Conservation (phyloP, 23 tunicate genomes). For the Styela plicata region DNA sequence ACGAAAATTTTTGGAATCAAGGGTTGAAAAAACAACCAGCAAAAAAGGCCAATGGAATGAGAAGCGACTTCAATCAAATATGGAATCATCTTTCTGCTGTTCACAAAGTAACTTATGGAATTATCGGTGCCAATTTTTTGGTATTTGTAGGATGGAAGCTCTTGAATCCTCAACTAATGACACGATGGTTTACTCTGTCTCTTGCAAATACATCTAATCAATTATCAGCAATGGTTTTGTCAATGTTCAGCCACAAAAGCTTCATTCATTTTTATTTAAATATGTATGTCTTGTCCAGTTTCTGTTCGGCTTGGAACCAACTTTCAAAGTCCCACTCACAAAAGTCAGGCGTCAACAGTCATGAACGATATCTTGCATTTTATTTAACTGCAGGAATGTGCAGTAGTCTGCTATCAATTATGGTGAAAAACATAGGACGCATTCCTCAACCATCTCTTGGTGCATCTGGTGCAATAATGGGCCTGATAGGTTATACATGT, state of each 20-base stretch:
- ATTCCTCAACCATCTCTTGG: conserved; percentile 30
- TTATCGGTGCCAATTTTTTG: conserved; percentile 10
- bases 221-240: conserved; percentile 31
- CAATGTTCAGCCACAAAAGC: conserved; percentile 48
- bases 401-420: conserved; percentile 19
- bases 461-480: conserved; percentile 64
- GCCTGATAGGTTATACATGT: conserved; percentile 66
- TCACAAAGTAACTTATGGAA: conserved; percentile 16
- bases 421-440: conserved; percentile 30
- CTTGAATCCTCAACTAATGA: conserved; percentile 14
- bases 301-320: conserved; percentile 46
- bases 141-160: conserved; percentile 17
- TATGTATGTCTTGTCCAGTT: conserved; percentile 52
- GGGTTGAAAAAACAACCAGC: neutral
- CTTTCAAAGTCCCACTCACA: neutral
- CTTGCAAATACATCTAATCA: neutral
- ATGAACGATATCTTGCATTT: conserved; percentile 43
- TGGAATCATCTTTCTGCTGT: conserved; percentile 26
- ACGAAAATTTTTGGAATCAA: neutral
- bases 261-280: conserved; percentile 48
- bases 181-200: conserved; percentile 14
- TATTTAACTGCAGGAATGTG: conserved; percentile 49
- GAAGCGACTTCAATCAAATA: neutral
- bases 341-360: conserved; percentile 9
- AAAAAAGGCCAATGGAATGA: neutral